Evolutionary conservation across 2,113 vertebrate genomes (phyloP).

Genomic region (Cyprinodon variegatus): DNA sequence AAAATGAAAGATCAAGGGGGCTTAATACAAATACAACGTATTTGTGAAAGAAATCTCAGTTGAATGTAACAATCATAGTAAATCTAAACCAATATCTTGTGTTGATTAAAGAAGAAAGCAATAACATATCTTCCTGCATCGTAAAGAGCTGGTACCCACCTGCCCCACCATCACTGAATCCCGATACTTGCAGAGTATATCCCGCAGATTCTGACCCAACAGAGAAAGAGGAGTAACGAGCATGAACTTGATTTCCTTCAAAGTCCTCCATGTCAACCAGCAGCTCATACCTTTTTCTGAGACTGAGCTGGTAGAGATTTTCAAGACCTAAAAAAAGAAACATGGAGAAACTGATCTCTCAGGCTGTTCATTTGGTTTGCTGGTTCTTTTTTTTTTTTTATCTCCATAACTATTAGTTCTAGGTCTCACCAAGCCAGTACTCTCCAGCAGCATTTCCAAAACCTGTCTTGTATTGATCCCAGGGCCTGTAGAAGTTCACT

Average conservation of each 20-base stretch:
- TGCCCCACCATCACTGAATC: slow-evolving; percentile 20
- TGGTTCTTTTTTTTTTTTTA: background rate
- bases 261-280: slow-evolving; percentile 50
- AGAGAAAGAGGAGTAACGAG: slow-evolving; percentile 32
- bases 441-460: slow-evolving; percentile 38
- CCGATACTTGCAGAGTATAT: slow-evolving; percentile 28
- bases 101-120: background rate
- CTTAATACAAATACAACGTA: background rate
- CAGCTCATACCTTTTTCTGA: slow-evolving; percentile 2
- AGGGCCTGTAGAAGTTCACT: slow-evolving; percentile 36
- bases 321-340: slow-evolving; percentile 32
- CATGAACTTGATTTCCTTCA: background rate
- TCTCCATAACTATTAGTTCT: background rate
- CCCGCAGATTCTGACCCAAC: background rate
- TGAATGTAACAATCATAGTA: no score
- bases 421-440: slow-evolving; percentile 42
- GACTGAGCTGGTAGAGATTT: slow-evolving; percentile 4
- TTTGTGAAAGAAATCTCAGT: background rate
- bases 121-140: background rate
- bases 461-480: slow-evolving; percentile 18
- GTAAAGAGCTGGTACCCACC: slow-evolving; percentile 15
- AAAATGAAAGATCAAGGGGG: background rate
- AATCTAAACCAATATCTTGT: background rate
- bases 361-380: background rate
- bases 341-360: background rate